phyloP scores from a whole-genome alignment of 2,797 vertebrate genomes.

The Odontamblyopus rebecca region DNA sequence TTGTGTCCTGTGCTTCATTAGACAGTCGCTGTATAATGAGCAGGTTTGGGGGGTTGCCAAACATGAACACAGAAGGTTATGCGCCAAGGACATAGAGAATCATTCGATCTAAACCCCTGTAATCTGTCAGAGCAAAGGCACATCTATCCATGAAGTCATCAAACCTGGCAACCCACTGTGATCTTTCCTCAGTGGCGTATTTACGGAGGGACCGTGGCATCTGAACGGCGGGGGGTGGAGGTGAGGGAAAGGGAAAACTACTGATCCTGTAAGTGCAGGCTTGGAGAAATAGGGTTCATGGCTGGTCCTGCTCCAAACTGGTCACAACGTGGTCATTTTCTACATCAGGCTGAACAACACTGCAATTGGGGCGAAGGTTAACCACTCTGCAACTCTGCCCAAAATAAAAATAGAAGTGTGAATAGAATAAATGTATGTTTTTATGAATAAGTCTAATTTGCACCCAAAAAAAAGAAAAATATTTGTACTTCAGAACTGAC shows the following conservation, averaged over 20 bases:
- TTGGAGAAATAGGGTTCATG: neutral
- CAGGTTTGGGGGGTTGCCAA: slow-evolving; percentile 5
- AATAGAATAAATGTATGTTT: neutral
- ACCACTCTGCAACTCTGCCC: neutral
- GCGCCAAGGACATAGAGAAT: neutral
- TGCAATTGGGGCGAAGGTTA: neutral
- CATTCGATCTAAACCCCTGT: neutral
- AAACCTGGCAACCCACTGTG: slow-evolving; percentile 7
- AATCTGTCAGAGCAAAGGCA: slow-evolving; percentile 5
- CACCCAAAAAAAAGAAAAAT: too few relatives aligned
- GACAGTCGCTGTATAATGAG: neutral
- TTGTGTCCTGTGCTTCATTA: neutral
- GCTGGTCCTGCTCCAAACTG: neutral
- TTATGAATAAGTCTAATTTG: too few relatives aligned
- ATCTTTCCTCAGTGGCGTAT: neutral
- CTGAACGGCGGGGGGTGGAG: slow-evolving; percentile 1
- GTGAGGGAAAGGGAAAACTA: neutral
- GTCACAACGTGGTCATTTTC: neutral
- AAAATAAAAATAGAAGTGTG: neutral
- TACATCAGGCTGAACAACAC: neutral
- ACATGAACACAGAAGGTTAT: neutral
- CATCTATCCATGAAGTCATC: slow-evolving; percentile 5
- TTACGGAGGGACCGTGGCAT: neutral
- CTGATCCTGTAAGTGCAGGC: neutral
- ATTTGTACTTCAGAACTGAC: too few relatives aligned